Percentiles rank a stretch among this genome's conserved stretches.
phyloP scores from a whole-genome alignment of 2,888 invertebrate species.

The Lycocerus yunnanus region DNA sequence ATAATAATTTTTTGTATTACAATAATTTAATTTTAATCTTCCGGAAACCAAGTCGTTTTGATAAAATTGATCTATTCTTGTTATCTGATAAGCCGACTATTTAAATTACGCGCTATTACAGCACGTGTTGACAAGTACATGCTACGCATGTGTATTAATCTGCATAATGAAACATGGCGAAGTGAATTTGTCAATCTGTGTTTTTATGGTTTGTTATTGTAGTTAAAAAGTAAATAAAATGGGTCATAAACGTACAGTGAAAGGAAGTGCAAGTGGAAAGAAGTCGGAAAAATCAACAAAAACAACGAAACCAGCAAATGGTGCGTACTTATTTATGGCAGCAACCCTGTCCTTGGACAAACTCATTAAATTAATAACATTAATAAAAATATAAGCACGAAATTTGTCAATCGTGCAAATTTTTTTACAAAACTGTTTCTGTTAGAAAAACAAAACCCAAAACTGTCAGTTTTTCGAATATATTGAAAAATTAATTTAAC shows the following conservation, averaged over 20 bases:
- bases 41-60: background rate
- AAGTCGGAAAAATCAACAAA: slow-evolving; percentile 26
- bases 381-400: background rate
- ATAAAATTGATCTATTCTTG: background rate
- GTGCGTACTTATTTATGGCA: slow-evolving; percentile 13
- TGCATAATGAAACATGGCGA: slow-evolving; percentile 20
- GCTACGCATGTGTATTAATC: slow-evolving; percentile 11
- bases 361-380: background rate
- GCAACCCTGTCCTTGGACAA: slow-evolving; percentile 14
- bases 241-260: slow-evolving; percentile 30
- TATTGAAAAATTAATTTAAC: background rate
- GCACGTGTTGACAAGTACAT: slow-evolving; percentile 5
- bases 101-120: background rate
- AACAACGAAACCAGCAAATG: slow-evolving; percentile 19
- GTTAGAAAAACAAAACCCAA: background rate
- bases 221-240: slow-evolving; percentile 25
- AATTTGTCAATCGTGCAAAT: background rate
- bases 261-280: slow-evolving; percentile 20
- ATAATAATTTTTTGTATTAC: background rate
- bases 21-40: background rate
- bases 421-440: background rate
- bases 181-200: slow-evolving; percentile 8
- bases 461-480: background rate
- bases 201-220: slow-evolving; percentile 13
- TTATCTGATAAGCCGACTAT: background rate